Evolutionary conservation across 2,797 vertebrate species (phyloP).

Genomic region (Pseudochaenichthys georgianus): DNA sequence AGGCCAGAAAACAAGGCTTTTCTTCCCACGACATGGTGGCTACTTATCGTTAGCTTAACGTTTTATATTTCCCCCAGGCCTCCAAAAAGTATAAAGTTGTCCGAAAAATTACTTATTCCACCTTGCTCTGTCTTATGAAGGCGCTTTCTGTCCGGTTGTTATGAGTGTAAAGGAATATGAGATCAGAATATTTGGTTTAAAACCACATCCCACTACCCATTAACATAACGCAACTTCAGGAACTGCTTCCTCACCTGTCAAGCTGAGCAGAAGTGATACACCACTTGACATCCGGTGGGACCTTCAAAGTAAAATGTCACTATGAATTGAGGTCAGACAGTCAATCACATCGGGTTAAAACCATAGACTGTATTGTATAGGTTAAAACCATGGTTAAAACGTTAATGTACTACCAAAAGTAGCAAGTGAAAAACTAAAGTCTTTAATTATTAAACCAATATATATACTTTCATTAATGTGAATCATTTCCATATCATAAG

Average conservation of each 20-base stretch:
- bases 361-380: too few species aligned
- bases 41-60: constrained; percentile 62
- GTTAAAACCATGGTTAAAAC: too few species aligned
- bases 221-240: constrained; percentile 58
- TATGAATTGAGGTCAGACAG: too few species aligned
- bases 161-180: not conserved
- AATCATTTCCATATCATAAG: too few species aligned
- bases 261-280: rapidly evolving
- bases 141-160: not conserved
- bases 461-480: too few species aligned
- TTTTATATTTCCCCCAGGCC: constrained; percentile 27
- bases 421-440: not conserved
- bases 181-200: constrained; percentile 2
- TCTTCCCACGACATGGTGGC: constrained; percentile 72
- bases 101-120: not conserved
- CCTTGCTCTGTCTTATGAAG: not conserved
- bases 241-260: constrained; percentile 31
- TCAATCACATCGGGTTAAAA: too few species aligned
- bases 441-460: too few species aligned
- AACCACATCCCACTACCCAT: constrained; percentile 1
- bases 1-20: constrained; percentile 53
- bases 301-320: constrained; percentile 46
- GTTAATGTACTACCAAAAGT: too few species aligned
- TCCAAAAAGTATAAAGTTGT: constrained; percentile 44
- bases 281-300: constrained; percentile 31